Conservation (phyloP, 53 echinoderm and acorn worm species). For the Henricia sp. region DNA sequence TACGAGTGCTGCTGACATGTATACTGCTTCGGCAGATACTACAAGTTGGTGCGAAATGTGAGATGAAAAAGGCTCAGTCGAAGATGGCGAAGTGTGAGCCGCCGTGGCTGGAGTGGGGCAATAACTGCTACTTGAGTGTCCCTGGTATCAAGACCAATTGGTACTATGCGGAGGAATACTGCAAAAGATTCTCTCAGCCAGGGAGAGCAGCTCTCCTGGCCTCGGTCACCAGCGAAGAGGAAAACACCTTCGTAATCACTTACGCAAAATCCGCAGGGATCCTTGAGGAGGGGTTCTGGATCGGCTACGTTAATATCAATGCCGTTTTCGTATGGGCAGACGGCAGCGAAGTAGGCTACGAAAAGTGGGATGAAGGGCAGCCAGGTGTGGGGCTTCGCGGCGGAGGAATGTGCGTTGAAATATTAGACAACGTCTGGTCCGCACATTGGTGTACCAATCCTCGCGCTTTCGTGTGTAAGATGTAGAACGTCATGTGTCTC, state of each 20-base stretch:
- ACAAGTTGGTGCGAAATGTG: too few species aligned
- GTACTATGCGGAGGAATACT: not conserved
- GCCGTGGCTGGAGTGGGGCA: not conserved
- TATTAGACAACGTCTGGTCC: not conserved
- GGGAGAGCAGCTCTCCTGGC: constrained; percentile 1
- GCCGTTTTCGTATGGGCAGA: not conserved
- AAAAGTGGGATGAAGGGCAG: not conserved
- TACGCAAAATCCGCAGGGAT: not conserved
- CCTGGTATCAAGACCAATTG: not conserved
- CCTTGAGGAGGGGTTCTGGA: not conserved
- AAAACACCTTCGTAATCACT: not conserved
- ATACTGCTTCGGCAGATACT: too few species aligned
- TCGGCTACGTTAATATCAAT: not conserved
- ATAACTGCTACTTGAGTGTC: not conserved
- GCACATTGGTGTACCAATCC: not conserved
- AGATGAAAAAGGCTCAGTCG: too few species aligned
- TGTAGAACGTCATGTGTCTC: too few species aligned
- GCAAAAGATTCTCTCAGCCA: not conserved
- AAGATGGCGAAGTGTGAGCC: too few species aligned
- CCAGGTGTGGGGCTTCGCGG: not conserved
- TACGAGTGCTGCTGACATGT: too few species aligned
- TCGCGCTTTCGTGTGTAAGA: not conserved
- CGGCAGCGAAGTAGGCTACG: not conserved
- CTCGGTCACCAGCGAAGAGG: not conserved
- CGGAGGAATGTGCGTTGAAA: not conserved